Base-by-base conservation (phyloP, 2,797 vertebrate species). In the Ispidina picta region DNA sequence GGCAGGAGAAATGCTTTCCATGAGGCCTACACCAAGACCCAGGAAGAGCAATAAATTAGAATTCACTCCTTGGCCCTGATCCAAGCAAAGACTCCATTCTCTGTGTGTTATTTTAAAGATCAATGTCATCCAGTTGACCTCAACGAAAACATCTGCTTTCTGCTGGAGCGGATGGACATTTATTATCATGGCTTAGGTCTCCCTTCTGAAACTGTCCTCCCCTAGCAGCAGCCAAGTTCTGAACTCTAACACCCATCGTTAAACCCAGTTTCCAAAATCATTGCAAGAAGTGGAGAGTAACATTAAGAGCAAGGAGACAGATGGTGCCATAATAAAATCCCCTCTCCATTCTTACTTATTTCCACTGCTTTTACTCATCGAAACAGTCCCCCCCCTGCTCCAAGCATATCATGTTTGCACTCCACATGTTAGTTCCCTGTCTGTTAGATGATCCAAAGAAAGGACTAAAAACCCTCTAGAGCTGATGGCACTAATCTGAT, bases 271-370 rank as follows among this genome's bases (percentile, higher is more conserved):
- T 4, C 39, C n/a, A 31, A 86, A 72, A 69, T 25, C 16, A 2
- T 51, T 33, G 76, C 58, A 46, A 65, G 25, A 54, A 77, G 33
- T 56, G 49, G 54, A 83, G 37, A 54, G 79, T 73, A 66, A 78
- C 51, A 69, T 59, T 55, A 88, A n/a, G 66, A 41, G 48, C 46
- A 1, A 85, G 39, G 70, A 93, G 82, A 87, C 92, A 92, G 92
- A 87, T 74, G 86, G 90, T 83, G 62, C 82, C 70, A 85, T 31
- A 70, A 90, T 37, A 48, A 90, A 93, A 89, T 48, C 55, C 81
- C 46, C 55, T 83, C 69, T 82, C 49, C 58, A 48, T 39, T 62
- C 58, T 86, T 91, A 59, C 74, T 83, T 77, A 72, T 84, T 63
- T 43, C 72, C 35, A 35, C 43, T 70, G 48, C 48, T 93, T 86